phyloP scores from a whole-genome alignment of 2,797 vertebrate genomes.

The Parotocinclus haroldoi region DNA sequence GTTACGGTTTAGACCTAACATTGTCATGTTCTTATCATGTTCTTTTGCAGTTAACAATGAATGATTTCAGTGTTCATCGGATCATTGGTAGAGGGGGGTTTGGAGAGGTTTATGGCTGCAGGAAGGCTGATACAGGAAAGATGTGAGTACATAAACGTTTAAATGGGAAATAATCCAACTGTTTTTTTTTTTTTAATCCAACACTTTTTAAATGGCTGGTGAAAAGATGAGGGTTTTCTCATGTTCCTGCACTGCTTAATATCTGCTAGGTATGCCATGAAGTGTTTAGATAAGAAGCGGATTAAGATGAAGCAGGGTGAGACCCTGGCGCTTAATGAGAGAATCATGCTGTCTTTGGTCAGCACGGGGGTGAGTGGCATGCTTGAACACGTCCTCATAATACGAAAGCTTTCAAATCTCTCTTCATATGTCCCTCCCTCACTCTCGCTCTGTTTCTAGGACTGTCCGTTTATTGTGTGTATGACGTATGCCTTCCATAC shows the following conservation, averaged over 20 bases:
- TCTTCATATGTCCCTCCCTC: not conserved
- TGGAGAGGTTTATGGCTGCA: conserved; percentile 95
- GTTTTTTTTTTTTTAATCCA: no score
- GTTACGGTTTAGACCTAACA: not conserved
- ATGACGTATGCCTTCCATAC: conserved; percentile 99
- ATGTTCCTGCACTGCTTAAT: not conserved
- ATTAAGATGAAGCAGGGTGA: conserved; percentile 99
- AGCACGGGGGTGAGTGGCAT: conserved; percentile 89
- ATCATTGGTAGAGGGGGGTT: conserved; percentile 97
- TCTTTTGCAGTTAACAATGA: conserved; percentile 86
- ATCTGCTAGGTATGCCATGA: conserved; percentile 92
- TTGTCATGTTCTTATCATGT: not conserved
- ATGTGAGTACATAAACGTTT: conserved; percentile 75
- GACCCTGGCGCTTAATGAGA: conserved; percentile 92
- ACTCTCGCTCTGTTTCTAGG: conserved; percentile 62
- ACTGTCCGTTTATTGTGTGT: conserved; percentile 98
- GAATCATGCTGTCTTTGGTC: conserved; percentile 97
- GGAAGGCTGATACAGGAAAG: conserved; percentile 98
- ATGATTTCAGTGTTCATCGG: conserved; percentile 97
- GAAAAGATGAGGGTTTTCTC: no score
- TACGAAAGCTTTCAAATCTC: not conserved
- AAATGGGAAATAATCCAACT: no score
- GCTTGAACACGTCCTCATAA: not conserved
- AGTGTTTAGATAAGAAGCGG: conserved; percentile 98
- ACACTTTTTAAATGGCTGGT: no score